Evolutionary conservation across 2,797 vertebrate species (phyloP).

Genomic region (Cichlasoma orientale): DNA sequence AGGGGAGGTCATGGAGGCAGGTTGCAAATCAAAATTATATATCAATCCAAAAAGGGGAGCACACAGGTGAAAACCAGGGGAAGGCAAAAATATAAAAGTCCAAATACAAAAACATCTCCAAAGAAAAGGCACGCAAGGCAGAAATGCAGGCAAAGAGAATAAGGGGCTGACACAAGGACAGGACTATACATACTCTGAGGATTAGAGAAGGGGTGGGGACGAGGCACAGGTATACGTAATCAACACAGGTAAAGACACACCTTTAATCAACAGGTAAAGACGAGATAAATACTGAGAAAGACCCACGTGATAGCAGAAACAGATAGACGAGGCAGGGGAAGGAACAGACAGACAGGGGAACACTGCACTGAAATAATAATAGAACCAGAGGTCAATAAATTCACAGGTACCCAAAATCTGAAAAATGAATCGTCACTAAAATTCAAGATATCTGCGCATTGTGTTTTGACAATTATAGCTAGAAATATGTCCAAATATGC

Average conservation of each 20-base stretch:
- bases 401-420: background rate
- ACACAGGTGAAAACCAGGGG: too few species aligned
- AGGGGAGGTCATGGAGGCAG: too few species aligned
- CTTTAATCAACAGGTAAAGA: too few species aligned
- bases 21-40: too few species aligned
- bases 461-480: too few species aligned
- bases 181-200: rapidly evolving
- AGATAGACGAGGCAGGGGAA: background rate
- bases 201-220: background rate
- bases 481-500: background rate
- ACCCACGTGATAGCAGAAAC: background rate
- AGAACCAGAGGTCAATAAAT: background rate
- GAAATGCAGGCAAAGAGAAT: background rate
- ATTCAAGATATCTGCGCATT: too few species aligned
- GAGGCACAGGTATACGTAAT: background rate
- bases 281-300: too few species aligned
- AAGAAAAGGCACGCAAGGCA: background rate
- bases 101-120: background rate
- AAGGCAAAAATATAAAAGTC: too few species aligned
- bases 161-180: background rate
- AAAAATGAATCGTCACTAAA: too few species aligned
- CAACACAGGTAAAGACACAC: background rate
- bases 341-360: background rate
- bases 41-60: too few species aligned
- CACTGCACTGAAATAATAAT: background rate